Percentiles rank a stretch among this genome's conserved stretches.
Evolutionary conservation across 2,888 invertebrate species (phyloP).

Genomic region (Abscondita cerata): DNA sequence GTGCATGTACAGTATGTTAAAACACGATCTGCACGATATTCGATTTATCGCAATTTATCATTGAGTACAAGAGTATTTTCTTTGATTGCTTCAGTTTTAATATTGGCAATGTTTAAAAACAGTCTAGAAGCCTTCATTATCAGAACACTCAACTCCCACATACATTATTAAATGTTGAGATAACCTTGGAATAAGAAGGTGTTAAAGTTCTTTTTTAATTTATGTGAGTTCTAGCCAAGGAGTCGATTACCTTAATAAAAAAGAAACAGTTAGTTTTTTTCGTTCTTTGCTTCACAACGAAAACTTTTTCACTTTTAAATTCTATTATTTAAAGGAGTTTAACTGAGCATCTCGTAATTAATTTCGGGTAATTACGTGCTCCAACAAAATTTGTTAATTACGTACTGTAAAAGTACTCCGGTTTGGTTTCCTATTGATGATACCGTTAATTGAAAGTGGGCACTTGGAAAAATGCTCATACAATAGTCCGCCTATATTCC

Average conservation of each 20-base stretch:
- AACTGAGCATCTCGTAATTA: neutral
- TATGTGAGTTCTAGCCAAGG: constrained; percentile 23
- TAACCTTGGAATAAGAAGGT: constrained; percentile 23
- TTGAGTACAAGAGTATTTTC: constrained; percentile 4
- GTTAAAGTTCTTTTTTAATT: constrained; percentile 25
- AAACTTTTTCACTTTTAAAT: neutral
- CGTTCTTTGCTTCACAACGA: constrained; percentile 15
- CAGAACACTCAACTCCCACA: constrained; percentile 18
- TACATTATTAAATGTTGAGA: constrained; percentile 18
- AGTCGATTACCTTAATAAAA: constrained; percentile 26
- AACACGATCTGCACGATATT: constrained; percentile 9
- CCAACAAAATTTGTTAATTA: constrained; percentile 3
- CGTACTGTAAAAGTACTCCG: constrained; percentile 11
- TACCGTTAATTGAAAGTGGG: constrained; percentile 30
- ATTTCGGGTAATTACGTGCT: neutral
- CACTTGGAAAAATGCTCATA: constrained; percentile 27
- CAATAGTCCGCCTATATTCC: constrained; percentile 22
- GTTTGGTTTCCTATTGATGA: constrained; percentile 17
- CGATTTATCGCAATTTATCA: constrained; percentile 15
- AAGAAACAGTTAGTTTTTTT: constrained; percentile 25
- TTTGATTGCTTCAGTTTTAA: constrained; percentile 10
- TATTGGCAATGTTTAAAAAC: constrained; percentile 4
- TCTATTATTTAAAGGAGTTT: neutral
- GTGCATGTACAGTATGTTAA: constrained; percentile 16
- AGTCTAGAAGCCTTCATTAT: constrained; percentile 12